Evolutionary conservation across 30 jellyfish, hydroid and myxozoan genomes (phyloP), one percentile per base, ranked within the genome.

Genomic region (Aurelia sp.): DNA sequence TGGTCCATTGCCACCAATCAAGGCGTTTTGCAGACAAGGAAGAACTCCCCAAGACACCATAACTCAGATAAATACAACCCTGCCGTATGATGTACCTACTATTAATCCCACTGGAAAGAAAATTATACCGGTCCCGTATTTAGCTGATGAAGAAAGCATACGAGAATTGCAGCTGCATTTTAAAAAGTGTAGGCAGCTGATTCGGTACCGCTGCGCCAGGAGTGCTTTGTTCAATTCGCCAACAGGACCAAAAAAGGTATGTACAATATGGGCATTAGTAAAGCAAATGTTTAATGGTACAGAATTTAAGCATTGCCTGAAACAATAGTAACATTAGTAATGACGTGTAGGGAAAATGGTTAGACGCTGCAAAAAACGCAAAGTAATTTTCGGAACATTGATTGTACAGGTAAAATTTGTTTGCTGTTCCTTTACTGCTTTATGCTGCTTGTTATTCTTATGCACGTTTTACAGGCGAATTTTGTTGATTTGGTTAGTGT

Each of bases 11-110:
- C 90, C 74, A 1, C 97, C 99, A 13, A 86, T 94, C 41, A 69
- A 88, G 20, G 97, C 97, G 33, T 88, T 89, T 41, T 94, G 99
- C 73, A 97, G 96, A 18, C 82, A 67, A 21, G 99, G 99, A 22
- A 79, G 88, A 58, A 81, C 97, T 18, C 95, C 93, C 3, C 91
- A 89, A 35, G 96, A 85, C 13, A 88, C 99, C n/a, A 79, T 82
- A 57, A 94, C 99, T 4, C 99, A 94, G 73, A 84, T 94, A 27
- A 94, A 94, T 71, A 94, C 90, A 52, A 94, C 99, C 19, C 70
- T 84, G 60, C 87, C 82, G 20, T 50, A 64, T 50, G 99, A 88
- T 53, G 72, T 69, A 19, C 40, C 50, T 59, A 96, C 81, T 11
- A 66, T 82, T 6, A 94, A 96, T 62, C 87, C 91, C 13, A 82